Evolutionary conservation across 2,888 invertebrate genomes (phyloP).

Genomic region (Platycheirus rosarum): DNA sequence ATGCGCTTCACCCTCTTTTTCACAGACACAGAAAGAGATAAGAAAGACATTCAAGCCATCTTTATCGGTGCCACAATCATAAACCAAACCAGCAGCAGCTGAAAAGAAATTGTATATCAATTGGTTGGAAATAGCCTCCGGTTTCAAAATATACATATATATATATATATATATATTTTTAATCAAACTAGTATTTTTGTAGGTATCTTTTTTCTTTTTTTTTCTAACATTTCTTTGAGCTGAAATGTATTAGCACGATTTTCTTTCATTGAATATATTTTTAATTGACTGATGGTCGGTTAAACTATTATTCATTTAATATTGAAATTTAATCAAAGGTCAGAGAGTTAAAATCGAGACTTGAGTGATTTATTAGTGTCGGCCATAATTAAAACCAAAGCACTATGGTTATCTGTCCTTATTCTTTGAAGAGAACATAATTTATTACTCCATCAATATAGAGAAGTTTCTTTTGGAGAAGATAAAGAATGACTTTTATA

Average conservation of each 20-base stretch:
- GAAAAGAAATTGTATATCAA: slow-evolving; percentile 55
- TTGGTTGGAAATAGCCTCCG: slow-evolving; percentile 61
- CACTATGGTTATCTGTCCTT: not conserved
- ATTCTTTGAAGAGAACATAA: slow-evolving; percentile 1
- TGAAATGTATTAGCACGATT: slow-evolving; percentile 56
- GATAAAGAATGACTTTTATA: too few species aligned
- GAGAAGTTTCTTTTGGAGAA: not conserved
- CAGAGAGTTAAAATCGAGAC: slow-evolving; percentile 43
- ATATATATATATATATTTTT: too few species aligned
- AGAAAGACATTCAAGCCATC: slow-evolving; percentile 64
- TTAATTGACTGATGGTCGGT: slow-evolving; percentile 59
- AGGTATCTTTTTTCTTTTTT: not conserved
- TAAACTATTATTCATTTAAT: slow-evolving; percentile 44
- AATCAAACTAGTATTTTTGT: too few species aligned
- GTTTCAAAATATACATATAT: slow-evolving; percentile 31
- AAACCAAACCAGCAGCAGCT: slow-evolving; percentile 32
- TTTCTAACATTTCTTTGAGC: not conserved
- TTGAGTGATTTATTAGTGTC: slow-evolving; percentile 59
- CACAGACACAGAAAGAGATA: slow-evolving; percentile 54
- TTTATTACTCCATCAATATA: not conserved
- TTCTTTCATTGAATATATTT: slow-evolving; percentile 45
- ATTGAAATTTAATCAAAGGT: slow-evolving; percentile 57
- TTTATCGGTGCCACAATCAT: slow-evolving; percentile 63
- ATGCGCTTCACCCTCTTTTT: slow-evolving; percentile 21
- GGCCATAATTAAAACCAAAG: slow-evolving; percentile 25